Evolutionary conservation across 1,140 invertebrate species (phyloP).

Genomic region (Chelonus insularis): DNA sequence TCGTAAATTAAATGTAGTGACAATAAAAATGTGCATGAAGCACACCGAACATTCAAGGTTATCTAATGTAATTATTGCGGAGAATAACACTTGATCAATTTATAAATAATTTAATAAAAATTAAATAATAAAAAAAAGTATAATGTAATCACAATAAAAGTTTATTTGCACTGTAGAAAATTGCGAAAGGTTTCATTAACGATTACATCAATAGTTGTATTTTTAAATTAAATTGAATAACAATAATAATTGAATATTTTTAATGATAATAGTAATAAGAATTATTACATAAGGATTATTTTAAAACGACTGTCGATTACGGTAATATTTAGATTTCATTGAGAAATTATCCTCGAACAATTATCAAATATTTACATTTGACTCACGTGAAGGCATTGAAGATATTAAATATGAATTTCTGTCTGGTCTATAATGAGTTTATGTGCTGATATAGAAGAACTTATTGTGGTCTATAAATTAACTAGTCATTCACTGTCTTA

Average conservation of each 20-base stretch:
- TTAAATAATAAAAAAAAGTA: neutral
- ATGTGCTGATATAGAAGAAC: too few species aligned
- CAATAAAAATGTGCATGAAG: neutral
- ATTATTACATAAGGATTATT: neutral
- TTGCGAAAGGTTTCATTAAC: too few species aligned
- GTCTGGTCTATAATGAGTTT: constrained; percentile 46
- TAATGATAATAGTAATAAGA: too few species aligned
- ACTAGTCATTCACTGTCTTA: constrained; percentile 42
- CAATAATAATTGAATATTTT: too few species aligned
- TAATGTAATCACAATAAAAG: too few species aligned
- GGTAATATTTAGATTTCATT: constrained; percentile 6
- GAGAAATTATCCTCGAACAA: constrained; percentile 9
- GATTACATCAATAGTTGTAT: too few species aligned
- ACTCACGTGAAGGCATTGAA: neutral
- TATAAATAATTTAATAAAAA: neutral
- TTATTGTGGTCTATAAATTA: too few species aligned
- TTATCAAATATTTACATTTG: constrained; percentile 11
- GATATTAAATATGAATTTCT: constrained; percentile 37
- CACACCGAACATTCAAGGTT: neutral
- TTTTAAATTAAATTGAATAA: too few species aligned
- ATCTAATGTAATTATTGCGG: constrained; percentile 36
- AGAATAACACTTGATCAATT: neutral
- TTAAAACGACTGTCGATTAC: neutral
- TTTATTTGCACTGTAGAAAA: too few species aligned
- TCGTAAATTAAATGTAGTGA: constrained; percentile 5